Base-by-base conservation (phyloP, 1,140 invertebrate species). In the Drosophila sulfurigaster region DNA sequence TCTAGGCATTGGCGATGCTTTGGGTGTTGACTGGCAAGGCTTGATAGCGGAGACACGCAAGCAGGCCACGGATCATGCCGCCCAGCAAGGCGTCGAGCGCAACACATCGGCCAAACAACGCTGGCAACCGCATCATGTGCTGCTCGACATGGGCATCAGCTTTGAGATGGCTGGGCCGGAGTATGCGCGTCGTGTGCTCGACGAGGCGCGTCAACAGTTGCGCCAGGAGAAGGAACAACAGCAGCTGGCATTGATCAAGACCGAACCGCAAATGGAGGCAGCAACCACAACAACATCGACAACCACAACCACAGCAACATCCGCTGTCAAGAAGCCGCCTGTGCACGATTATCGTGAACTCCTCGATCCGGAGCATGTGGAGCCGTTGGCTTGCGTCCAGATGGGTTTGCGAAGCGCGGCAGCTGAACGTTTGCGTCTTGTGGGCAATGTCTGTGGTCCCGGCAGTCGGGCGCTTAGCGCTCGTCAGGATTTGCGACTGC, bases 21-120 rank as follows among this genome's bases (percentile, higher is more conserved):
- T 98, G 8, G 97, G 97, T n/a, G 97, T 98, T 1, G 97, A 98
- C 92, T 98, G 97, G 97, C 96, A 97, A 30, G 97, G 97, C 92
- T 93, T 98, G 8, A 96, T 97, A 0, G 96, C 95, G 1, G 96
- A 97, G 92, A 96, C 95, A 8, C 94, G 95, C 32, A 94, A 95
- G 4, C 94, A 94, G 5, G 93, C 94, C 6, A 65, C 49, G 5
- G 77, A 85, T 62, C 93, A 94, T 69, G 79, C 91, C 2, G 79
- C 93, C 13, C 75, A 91, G 86, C 72, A 72, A 54, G 71, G 93
- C 76, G 89, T 38, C 6, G 92, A 91, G 73, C 93, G 93, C 38
- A 85, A 93, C 38, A 94, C 94, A 1, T 93, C 93, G 13, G 95
- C 95, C 2, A 95, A 96, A 67, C 94, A 95, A 57, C 94, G 95